Base-by-base conservation (phyloP, 2,113 vertebrate genomes). In the Ascaphus truei region DNA sequence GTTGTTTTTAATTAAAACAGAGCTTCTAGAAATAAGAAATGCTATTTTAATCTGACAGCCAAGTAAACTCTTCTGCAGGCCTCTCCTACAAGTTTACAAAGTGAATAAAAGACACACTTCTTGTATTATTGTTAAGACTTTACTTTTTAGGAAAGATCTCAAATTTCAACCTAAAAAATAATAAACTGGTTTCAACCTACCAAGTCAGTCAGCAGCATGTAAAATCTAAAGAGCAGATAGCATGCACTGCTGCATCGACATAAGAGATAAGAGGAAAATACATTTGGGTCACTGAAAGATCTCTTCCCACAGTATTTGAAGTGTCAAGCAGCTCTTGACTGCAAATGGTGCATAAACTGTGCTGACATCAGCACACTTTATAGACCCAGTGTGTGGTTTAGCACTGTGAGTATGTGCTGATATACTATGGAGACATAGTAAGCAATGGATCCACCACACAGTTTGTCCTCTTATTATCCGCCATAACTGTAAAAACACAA, bases 321-420 rank as follows among this genome's bases (percentile, higher is more conserved):
- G 57, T 71, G 67, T 71, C 67, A 61, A 71, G 67, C 41, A 71
- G 57, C 67, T 52, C 45, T 61, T 61, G 57, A 71, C 59, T 71
- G 57, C 31, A 71, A 71, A 71, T 61, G 67, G 56, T 71, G 67
- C 67, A 60, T 71, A 61, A 39, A 61, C 43, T 61, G 60, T 71
- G 67, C 67, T 34, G 47, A 22, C 45, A 55, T 58, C 9, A 25
- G 39, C 53, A 57, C 39, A 52, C n/a, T 71, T 61, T 69, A n/a
- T 7, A 61, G 16, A 52, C 61, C 23, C 57, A 23, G 43, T 31
- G 55, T 39, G 31, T 51, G 41, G 18, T 22, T 51, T 71, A 31
- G 26, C 31, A 69, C 39, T 58, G 51, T 59, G 33, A 16, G 7
- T 36, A 20, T 43, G 25, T 43, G 11, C 48, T 53, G 62, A 65